Conservation (phyloP, 1,140 invertebrate genomes). For the Prorops nasuta region DNA sequence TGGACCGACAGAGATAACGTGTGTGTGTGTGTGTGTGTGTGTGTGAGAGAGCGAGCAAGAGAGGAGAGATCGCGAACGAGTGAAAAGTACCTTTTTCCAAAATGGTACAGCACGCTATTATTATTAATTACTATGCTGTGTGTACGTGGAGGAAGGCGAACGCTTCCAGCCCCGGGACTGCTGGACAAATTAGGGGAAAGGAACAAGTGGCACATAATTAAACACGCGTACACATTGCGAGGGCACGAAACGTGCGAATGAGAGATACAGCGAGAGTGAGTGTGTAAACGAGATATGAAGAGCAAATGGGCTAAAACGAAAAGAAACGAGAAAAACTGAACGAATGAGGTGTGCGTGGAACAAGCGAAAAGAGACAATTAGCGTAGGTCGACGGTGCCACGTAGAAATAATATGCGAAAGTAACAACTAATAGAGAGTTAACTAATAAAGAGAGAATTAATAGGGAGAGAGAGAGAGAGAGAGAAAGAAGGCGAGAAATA, state of each 20-base stretch:
- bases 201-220: background rate
- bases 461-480: constrained; percentile 7
- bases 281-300: background rate
- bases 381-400: constrained; percentile 34
- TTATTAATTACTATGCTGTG: too few relatives aligned
- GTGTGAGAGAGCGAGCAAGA: too few relatives aligned
- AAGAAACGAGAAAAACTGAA: constrained; percentile 6
- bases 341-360: background rate
- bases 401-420: constrained; percentile 15
- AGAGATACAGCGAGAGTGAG: constrained; percentile 9
- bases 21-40: too few relatives aligned
- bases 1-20: too few relatives aligned
- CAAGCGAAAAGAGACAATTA: constrained; percentile 18
- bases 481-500: background rate
- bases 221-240: constrained; percentile 11
- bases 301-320: constrained; percentile 10
- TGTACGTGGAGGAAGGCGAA: too few relatives aligned
- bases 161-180: too few relatives aligned
- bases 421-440: constrained; percentile 15
- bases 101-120: too few relatives aligned
- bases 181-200: background rate
- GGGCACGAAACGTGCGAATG: constrained; percentile 32
- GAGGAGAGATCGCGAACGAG: too few relatives aligned
- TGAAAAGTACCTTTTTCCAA: too few relatives aligned
- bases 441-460: constrained; percentile 11